phyloP scores from a whole-genome alignment of 2,888 invertebrate genomes.

The Microchrysa polita region DNA sequence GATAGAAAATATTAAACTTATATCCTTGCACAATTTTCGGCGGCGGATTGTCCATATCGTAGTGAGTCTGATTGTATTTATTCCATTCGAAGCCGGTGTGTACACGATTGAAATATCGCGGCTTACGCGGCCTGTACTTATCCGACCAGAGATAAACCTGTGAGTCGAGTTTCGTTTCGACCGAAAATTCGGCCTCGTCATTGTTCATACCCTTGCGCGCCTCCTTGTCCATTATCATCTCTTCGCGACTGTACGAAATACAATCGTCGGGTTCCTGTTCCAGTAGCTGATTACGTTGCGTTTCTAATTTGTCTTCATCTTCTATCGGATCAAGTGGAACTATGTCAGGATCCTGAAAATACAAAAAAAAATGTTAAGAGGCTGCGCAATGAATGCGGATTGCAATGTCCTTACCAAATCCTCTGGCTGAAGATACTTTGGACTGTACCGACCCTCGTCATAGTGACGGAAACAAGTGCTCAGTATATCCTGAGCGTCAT shows the following conservation, averaged over 20 bases:
- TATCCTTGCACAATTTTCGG: conserved; percentile 99
- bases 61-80: conserved; percentile 99
- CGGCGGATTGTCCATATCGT: conserved; percentile 99
- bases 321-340: conserved; percentile 79
- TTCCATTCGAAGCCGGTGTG: conserved; percentile 99
- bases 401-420: conserved; percentile 69
- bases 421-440: conserved; percentile 70
- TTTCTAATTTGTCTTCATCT: conserved; percentile 78
- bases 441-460: conserved; percentile 85
- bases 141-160: conserved; percentile 90
- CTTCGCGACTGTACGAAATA: conserved; percentile 62
- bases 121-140: conserved; percentile 97
- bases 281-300: conserved; percentile 76
- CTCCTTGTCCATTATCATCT: conserved; percentile 77
- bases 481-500: conserved; percentile 48
- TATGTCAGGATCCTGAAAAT: conserved; percentile 69
- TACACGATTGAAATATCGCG: conserved; percentile 95
- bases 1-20: conserved; percentile 99
- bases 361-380: background rate
- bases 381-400: background rate
- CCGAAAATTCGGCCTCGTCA: conserved; percentile 92
- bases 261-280: conserved; percentile 73
- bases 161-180: conserved; percentile 85
- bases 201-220: conserved; percentile 85
- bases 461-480: conserved; percentile 74